Evolutionary conservation across 1,140 invertebrate species (phyloP), one percentile per base, ranked within the genome.

Genomic region (Drosophila nikananu): DNA sequence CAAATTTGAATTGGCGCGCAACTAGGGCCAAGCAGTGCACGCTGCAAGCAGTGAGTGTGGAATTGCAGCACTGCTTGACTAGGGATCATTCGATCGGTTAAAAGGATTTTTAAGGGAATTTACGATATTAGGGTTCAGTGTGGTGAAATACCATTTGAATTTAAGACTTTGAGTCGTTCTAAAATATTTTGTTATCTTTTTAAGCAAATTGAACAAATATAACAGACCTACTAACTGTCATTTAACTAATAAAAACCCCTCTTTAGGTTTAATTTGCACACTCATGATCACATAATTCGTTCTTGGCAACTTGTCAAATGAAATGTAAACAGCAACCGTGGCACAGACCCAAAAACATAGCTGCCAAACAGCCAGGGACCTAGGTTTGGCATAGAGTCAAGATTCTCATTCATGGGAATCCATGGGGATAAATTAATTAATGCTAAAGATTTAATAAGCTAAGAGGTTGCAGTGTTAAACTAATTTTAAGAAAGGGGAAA

Each of bases 221-320:
- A 51, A 27, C 9, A 3, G 17, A 0, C 4, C 19, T 4, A 13
- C 1, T 4, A 19, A 19, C 5, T 32, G 13, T 0, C 10, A 52
- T 30, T 52, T 0, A 32, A 32, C 6, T 30, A 27, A 2, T 5
- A 5, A 21, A 19, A 10, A 6, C 13, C 6, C 6, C 1, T 1
- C 4, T 23, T 23, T 48, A 15, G 21, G 8, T 46, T 23, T 7
- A 62, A 52, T 52, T 52, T 19, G 10, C n/a, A 19, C 23, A 5
- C 25, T 52, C 10, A 27, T n/a, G 17, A 65, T 49, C 32, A 49
- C 17, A 30, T 42, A 42, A 48, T 52, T 30, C 10, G 23, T 46
- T 61, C n/a, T 58, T 61, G 70, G 67, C 70, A 73, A 51, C 12
- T 37, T 51, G 23, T 35, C 66, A 68, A 19, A 68, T 21, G 21